Conservation (phyloP, 1,140 invertebrate species). For the Batillaria attramentaria region DNA sequence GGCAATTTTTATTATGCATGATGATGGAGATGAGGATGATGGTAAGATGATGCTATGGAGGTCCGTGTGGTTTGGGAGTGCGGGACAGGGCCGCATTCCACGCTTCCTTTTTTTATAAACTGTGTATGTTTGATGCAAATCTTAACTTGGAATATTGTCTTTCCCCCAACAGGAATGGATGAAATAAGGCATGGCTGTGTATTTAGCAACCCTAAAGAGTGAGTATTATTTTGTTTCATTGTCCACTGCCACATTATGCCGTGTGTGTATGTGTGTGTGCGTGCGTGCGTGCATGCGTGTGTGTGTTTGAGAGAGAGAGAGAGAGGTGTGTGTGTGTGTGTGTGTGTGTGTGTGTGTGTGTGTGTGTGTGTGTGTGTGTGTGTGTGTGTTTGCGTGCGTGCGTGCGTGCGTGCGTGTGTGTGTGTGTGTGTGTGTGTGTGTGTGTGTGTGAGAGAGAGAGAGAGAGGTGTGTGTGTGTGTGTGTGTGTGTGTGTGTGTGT, state of each 20-base stretch:
- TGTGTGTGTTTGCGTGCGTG: neutral
- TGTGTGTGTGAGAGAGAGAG: neutral
- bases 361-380: neutral
- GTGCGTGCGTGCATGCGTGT: neutral
- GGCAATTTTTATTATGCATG: too few relatives aligned
- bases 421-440: conserved; percentile 17
- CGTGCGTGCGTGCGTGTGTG: neutral
- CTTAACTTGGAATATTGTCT: too few relatives aligned
- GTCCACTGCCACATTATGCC: neutral
- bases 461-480: neutral
- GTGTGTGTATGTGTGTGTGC: conserved; percentile 8
- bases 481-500: neutral
- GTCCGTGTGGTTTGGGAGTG: too few relatives aligned
- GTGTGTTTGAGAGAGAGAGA: conserved; percentile 4
- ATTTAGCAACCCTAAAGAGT: conserved; percentile 20
- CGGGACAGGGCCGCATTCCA: too few relatives aligned
- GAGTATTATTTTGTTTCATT: neutral
- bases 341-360: neutral
- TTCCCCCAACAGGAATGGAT: conserved; percentile 1
- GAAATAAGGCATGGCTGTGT: conserved; percentile 9
- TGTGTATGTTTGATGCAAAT: neutral
- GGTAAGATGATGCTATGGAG: too few relatives aligned
- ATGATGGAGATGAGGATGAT: too few relatives aligned
- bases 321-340: too few relatives aligned
- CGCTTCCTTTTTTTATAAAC: too few relatives aligned